These are phyloP conservation scores for Equus przewalskii DNA, from an alignment of 2,113 vertebrate genomes.

Conservation along the genomic window DNA sequence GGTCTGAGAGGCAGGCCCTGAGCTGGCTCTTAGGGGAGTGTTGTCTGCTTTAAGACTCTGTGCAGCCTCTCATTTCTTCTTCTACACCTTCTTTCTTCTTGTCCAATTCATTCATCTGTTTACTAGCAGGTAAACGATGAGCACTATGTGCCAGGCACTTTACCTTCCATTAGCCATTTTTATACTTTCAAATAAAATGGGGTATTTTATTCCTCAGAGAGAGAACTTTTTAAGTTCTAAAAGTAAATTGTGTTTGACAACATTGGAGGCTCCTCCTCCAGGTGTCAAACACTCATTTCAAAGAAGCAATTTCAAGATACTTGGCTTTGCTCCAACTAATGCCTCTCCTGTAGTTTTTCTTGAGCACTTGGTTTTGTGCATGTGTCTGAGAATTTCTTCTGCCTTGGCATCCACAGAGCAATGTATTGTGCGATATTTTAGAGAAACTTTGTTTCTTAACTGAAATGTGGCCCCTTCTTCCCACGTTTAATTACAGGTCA, in stretches of 20 bases:
- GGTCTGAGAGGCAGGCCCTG: rapidly evolving
- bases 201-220: neutral
- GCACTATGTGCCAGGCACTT: neutral
- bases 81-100: neutral
- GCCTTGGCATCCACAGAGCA: neutral
- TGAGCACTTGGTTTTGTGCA: neutral
- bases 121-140: neutral
- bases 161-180: neutral
- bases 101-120: neutral
- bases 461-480: neutral
- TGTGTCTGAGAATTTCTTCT: neutral
- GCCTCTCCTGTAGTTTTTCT: neutral
- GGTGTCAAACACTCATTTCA: neutral
- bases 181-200: neutral
- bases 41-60: neutral
- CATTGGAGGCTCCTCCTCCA: neutral
- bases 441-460: neutral
- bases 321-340: neutral
- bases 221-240: neutral
- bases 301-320: neutral
- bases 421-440: neutral
- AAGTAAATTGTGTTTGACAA: neutral
- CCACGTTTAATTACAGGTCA: neutral
- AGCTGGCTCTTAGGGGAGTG: neutral
- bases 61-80: neutral